phyloP scores from a whole-genome alignment of 2,113 vertebrate genomes.

The Ranitomeya imitator region DNA sequence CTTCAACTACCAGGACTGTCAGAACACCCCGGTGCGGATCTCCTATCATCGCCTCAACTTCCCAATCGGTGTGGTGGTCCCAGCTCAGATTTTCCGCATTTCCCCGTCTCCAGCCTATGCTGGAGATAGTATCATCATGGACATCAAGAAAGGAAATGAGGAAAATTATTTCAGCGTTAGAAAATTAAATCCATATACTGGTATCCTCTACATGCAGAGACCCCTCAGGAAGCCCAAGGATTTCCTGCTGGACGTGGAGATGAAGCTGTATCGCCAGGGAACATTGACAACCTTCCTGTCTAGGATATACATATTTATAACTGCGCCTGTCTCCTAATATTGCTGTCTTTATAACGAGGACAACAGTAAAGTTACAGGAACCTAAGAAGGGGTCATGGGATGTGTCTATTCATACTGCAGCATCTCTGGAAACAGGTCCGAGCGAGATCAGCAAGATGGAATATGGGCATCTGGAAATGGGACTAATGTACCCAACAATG shows the following conservation, averaged over 20 bases:
- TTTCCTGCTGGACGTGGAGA: conserved; percentile 91
- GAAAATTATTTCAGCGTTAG: conserved; percentile 88
- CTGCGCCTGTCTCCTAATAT: conserved; percentile 69
- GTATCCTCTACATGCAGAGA: conserved; percentile 84
- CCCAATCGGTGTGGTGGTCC: conserved; percentile 86
- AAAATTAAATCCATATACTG: conserved; percentile 85
- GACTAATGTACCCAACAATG: background rate
- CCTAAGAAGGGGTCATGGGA: background rate
- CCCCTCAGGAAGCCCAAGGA: conserved; percentile 80
- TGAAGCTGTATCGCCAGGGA: conserved; percentile 92
- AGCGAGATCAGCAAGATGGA: background rate
- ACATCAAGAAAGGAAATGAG: conserved; percentile 83
- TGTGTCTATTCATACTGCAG: background rate
- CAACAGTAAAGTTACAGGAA: background rate
- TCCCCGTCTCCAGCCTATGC: conserved; percentile 84
- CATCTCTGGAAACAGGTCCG: background rate
- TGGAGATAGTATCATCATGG: conserved; percentile 84
- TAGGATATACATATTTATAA: conserved; percentile 91
- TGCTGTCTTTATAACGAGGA: background rate
- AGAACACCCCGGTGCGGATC: conserved; percentile 81
- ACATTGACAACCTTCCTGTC: conserved; percentile 85
- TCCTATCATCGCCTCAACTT: conserved; percentile 90
- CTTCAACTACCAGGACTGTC: conserved; percentile 83
- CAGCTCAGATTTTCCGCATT: conserved; percentile 91
- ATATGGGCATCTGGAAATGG: background rate